These are phyloP conservation scores for Drosophila prostipennis DNA, from an alignment of 2,888 invertebrate species.

Conservation along the genomic window DNA sequence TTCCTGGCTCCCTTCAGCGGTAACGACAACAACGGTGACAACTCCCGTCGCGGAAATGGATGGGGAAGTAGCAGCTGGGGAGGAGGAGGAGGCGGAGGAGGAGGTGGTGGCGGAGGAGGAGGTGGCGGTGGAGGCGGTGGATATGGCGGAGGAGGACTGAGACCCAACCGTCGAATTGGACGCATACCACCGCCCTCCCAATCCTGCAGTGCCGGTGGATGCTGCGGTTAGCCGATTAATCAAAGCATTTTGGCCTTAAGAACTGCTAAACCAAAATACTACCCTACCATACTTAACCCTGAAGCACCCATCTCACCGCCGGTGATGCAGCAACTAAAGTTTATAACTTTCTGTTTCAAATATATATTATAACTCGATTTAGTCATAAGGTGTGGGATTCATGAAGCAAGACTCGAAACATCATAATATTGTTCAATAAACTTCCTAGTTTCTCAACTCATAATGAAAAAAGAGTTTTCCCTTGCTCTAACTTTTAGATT, in stretches of 20 bases:
- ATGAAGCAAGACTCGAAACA: not conserved
- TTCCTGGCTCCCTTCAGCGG: constrained; percentile 73
- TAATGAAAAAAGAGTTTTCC: not conserved
- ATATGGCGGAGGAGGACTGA: constrained; percentile 59
- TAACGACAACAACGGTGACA: constrained; percentile 41
- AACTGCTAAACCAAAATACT: not conserved
- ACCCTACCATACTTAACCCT: not conserved
- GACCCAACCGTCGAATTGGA: constrained; percentile 70
- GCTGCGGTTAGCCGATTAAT: constrained; percentile 56
- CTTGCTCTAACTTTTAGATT: not conserved
- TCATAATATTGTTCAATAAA: not conserved
- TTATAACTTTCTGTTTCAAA: not conserved
- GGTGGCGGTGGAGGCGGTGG: constrained; percentile 59
- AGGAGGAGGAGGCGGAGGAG: constrained; percentile 33
- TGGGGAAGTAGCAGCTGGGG: constrained; percentile 45
- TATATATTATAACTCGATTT: constrained; percentile 1
- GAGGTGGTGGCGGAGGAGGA: constrained; percentile 58
- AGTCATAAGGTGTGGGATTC: constrained; percentile 6
- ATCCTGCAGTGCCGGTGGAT: constrained; percentile 44
- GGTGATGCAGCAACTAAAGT: not conserved
- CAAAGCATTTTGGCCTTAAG: not conserved
- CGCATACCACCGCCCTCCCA: constrained; percentile 56
- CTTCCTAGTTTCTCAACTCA: not conserved
- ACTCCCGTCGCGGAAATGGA: constrained; percentile 40
- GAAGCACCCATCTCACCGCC: not conserved